Evolutionary conservation across 2,113 vertebrate species (phyloP), one percentile per base, ranked within the genome.

Genomic region (Odobenus rosmarus): DNA sequence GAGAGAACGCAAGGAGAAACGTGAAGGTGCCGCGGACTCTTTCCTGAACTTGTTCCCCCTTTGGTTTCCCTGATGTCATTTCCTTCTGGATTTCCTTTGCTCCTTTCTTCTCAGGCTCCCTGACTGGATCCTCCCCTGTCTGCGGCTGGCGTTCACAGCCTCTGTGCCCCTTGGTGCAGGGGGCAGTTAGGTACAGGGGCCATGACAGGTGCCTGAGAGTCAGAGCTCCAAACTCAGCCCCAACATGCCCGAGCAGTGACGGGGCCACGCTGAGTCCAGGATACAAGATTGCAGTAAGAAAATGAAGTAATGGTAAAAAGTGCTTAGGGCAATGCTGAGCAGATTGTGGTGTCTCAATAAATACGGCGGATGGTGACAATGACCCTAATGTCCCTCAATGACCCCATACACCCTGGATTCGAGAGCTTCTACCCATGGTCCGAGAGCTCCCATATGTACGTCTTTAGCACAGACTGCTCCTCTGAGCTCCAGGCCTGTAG

Each of bases 181-280:
- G 21, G 55, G 51, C 23, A 1, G 0, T 16, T 2, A 16, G 1
- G 46, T 51, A 42, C 15, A 3, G 42, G 0, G 2, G 14, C 9
- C 8, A 0, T 0, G 7, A 6, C 24, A 69, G 72, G 33, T 31
- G 1, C 53, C 19, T 19, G 1, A n/a, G 16, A 39, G n/a, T 5
- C 51, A 53, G 24, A 8, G n/a, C 26, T 62, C n/a, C 13, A 36
- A 11, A 28, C 74, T 62, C 62, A 18, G 24, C 33, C 92, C 53
- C 61, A 28, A 18, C 2, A 24, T 0, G 31, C 23, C 61, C 6
- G 4, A 19, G 59, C 39, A 4, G 53, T 39, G 21, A 57, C 13
- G 3, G 26, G n/a, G 24, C 39, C 51, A 61, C 19, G 7, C 39
- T 39, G 28, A 42, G 72, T 51, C 24, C 9, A 23, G 23, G 4